Conservation (phyloP, 2,113 vertebrate species). For the Varanus salvator region DNA sequence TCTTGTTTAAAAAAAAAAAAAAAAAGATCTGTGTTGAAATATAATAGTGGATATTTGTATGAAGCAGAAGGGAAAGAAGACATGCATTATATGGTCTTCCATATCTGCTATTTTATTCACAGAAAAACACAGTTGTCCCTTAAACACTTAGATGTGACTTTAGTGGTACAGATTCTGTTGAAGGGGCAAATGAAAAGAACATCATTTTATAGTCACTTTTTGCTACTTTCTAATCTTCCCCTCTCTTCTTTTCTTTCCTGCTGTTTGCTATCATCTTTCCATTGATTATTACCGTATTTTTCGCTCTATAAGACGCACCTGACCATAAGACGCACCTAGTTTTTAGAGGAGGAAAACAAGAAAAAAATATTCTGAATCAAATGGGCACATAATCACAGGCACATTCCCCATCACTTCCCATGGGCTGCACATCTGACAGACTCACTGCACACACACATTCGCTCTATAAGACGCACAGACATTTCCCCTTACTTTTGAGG, state of each 20-base stretch:
- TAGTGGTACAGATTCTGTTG: not conserved
- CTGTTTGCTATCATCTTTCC: not conserved
- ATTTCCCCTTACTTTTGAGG: no score
- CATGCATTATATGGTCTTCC: not conserved
- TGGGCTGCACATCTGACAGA: no score
- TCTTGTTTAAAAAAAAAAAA: not conserved
- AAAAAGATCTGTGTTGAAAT: not conserved
- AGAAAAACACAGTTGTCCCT: not conserved
- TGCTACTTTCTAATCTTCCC: not conserved
- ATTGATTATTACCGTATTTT: accelerated
- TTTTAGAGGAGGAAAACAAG: no score
- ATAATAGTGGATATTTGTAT: not conserved
- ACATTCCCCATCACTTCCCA: no score
- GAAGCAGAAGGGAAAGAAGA: not conserved
- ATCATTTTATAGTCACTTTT: slow-evolving; percentile 4
- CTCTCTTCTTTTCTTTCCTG: not conserved
- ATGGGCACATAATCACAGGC: no score
- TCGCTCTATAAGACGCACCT: no score
- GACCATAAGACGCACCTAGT: no score
- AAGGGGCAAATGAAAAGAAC: not conserved
- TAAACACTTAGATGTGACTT: not conserved
- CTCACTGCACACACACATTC: no score
- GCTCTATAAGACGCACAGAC: no score
- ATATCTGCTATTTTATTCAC: not conserved
- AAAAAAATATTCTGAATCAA: no score